A percentile compares a stretch with the other conserved stretches of the same genome.
Evolutionary conservation across 2,888 invertebrate species (phyloP).

Genomic region (Phymatocera aterrima): DNA sequence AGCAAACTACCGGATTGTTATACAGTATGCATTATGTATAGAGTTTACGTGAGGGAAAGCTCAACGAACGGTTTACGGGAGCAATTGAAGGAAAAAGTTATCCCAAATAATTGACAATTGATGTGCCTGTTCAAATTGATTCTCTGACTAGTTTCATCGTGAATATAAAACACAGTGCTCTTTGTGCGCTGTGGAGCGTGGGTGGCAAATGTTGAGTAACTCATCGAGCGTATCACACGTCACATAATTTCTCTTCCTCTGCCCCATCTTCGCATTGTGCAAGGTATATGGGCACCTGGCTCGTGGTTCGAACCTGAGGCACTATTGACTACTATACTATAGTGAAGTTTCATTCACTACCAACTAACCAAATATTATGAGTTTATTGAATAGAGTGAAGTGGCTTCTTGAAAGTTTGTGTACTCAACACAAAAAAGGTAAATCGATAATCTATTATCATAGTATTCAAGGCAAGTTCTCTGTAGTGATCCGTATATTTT

Average conservation of each 20-base stretch:
- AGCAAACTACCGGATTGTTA: no score
- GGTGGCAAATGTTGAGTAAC: constrained; percentile 24
- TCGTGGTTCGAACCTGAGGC: neutral
- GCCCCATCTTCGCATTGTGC: constrained; percentile 7
- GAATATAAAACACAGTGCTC: neutral
- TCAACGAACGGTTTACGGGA: no score
- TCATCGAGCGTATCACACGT: constrained; percentile 15
- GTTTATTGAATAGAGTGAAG: neutral
- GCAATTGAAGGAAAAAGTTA: no score
- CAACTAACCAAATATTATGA: neutral
- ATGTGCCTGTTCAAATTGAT: constrained; percentile 7
- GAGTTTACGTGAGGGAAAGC: no score
- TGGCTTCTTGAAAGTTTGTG: neutral
- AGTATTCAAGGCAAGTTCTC: neutral
- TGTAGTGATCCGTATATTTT: constrained; percentile 12
- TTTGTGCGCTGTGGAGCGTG: neutral
- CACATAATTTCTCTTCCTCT: constrained; percentile 1
- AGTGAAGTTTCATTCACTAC: constrained; percentile 35
- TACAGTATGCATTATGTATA: no score
- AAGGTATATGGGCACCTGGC: constrained; percentile 14
- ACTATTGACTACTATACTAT: no score
- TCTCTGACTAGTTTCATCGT: neutral
- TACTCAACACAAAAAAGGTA: neutral
- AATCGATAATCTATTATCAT: neutral
- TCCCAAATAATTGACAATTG: neutral